phyloP scores from a whole-genome alignment of 1,140 invertebrate genomes.

The Rhynchophorus ferrugineus region DNA sequence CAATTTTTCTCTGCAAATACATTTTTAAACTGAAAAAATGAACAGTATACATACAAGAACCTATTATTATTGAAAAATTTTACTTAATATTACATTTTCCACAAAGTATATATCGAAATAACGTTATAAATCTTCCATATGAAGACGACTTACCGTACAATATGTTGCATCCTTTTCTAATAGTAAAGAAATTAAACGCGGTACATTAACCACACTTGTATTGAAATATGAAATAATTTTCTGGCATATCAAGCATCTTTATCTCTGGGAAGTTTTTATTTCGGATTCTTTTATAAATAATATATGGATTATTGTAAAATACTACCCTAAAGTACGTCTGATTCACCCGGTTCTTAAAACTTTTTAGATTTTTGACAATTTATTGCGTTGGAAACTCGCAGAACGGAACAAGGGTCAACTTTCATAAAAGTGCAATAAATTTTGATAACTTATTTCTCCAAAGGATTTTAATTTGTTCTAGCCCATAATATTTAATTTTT shows the following conservation, averaged over 20 bases:
- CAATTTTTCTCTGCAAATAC: too few species aligned
- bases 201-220: not conserved
- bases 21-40: too few species aligned
- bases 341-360: constrained; percentile 19
- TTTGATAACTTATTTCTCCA: constrained; percentile 17
- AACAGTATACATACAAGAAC: too few species aligned
- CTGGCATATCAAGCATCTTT: not conserved
- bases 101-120: too few species aligned
- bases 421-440: constrained; percentile 19
- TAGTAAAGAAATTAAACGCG: not conserved
- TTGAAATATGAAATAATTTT: not conserved
- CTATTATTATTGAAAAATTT: too few species aligned
- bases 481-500: constrained; percentile 1
- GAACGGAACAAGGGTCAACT: constrained; percentile 20
- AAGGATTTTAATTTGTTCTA: constrained; percentile 14
- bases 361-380: constrained; percentile 19
- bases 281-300: constrained; percentile 1
- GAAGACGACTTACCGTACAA: not conserved
- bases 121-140: too few species aligned
- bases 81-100: too few species aligned
- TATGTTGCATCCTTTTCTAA: not conserved
- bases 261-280: not conserved
- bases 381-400: constrained; percentile 14
- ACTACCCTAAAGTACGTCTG: constrained; percentile 11
- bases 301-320: constrained; percentile 12